Base-by-base conservation (phyloP, 2,797 vertebrate genomes). In the Diplodus puntazzo region DNA sequence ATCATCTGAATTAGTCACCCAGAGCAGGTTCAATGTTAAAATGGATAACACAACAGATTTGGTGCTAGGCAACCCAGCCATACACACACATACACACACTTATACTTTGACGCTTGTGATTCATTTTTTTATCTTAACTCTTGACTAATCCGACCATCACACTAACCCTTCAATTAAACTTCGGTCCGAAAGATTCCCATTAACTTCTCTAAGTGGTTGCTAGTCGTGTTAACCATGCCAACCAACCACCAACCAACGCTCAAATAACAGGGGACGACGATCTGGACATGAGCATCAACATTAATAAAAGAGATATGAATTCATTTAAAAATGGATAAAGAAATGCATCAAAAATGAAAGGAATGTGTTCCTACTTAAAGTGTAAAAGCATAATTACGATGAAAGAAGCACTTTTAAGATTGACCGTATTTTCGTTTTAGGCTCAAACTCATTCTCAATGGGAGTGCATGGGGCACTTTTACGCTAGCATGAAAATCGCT, bases 1-100 rank as follows among this genome's bases (percentile, higher is more conserved):
- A 65, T 89, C 83, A 80, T 83, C 63, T 65, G 61, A 88, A 80
- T 90, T 81, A 90, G 76, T 90, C 87, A 90, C 74, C 60, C 63
- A 45, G 62, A 73, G 73, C 70, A 79, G 67, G 78, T 81, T 81
- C 59, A 55, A 39, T 85, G 73, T 79, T 55, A 79, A 67, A 75
- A 74, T 49, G 45, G 34, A n/a, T 30, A n/a, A 8, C 68, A 80
- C 52, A 82, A 83, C 72, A 86, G 65, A 79, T 83, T 87, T 61
- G 75, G 62, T 79, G 75, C 74, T 69, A 63, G 65, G 68, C 50
- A 73, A 52, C 48, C 5, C 55, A 74, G 54, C 17, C 13, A 0
- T 3, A 34, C 30, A 34, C 30, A 34, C 30, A 34, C 30, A 34
- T 5, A 34, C 13, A 0, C 3, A 5, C n/a, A 4, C 27, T 34